Evolutionary conservation across 2,888 invertebrate genomes (phyloP).

Genomic region (Embidobia sp.): DNA sequence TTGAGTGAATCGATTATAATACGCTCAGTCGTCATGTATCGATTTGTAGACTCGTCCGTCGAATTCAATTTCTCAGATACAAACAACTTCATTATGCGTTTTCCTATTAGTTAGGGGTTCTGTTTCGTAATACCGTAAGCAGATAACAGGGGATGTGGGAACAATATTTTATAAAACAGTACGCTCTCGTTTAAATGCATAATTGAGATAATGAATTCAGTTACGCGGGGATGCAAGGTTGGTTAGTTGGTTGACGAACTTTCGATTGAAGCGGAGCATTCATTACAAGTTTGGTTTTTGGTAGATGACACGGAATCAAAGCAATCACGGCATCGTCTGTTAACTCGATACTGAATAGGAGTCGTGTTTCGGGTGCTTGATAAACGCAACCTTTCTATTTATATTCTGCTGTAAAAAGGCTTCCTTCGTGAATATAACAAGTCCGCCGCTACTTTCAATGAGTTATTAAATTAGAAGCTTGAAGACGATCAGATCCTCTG

Average conservation of each 20-base stretch:
- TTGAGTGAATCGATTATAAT: constrained; percentile 14
- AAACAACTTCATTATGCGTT: constrained; percentile 35
- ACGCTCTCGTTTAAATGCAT: constrained; percentile 14
- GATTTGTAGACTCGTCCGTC: constrained; percentile 3
- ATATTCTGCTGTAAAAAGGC: constrained; percentile 3
- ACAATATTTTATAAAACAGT: constrained; percentile 38
- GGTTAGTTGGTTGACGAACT: constrained; percentile 57
- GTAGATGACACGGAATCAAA: constrained; percentile 63
- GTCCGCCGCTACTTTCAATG: constrained; percentile 13
- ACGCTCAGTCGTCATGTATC: neutral
- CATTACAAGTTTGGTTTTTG: constrained; percentile 65
- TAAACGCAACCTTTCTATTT: constrained; percentile 29
- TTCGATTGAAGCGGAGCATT: constrained; percentile 45
- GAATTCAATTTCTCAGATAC: constrained; percentile 31
- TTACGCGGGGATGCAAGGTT: constrained; percentile 50
- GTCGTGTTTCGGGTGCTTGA: constrained; percentile 10
- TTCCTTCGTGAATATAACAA: constrained; percentile 11
- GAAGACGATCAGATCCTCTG: neutral
- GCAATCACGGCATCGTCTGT: constrained; percentile 63
- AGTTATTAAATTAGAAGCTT: constrained; percentile 24
- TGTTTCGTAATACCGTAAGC: constrained; percentile 14
- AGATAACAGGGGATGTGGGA: constrained; percentile 19
- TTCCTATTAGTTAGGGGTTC: constrained; percentile 7
- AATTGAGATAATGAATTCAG: constrained; percentile 52
- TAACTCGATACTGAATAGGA: constrained; percentile 57